Conservation (phyloP, 2,888 invertebrate genomes). For the Pristionchus entomophagus region DNA sequence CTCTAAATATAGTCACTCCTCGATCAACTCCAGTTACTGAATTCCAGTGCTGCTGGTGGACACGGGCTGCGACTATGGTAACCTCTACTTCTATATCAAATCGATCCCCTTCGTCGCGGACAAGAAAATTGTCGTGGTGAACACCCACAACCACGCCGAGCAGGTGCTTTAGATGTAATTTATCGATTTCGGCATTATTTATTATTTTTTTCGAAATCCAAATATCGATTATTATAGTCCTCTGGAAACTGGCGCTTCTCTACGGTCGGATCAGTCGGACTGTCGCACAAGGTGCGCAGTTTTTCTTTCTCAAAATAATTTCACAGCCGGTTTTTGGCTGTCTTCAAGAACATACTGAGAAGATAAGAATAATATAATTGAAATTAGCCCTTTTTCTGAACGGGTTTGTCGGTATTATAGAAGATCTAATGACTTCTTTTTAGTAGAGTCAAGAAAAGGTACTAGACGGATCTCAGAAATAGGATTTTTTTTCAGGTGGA, state of each 20-base stretch:
- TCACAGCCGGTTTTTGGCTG: too few species aligned
- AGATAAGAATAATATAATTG: too few species aligned
- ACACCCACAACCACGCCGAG: conserved; percentile 67
- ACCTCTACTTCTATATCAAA: conserved; percentile 62
- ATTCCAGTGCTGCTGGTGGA: conserved; percentile 64
- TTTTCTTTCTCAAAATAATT: neutral
- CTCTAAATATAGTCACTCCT: neutral
- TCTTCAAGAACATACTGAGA: too few species aligned
- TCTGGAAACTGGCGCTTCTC: conserved; percentile 66
- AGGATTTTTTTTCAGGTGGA: conserved; percentile 51
- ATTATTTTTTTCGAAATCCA: neutral
- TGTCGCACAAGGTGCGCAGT: conserved; percentile 52
- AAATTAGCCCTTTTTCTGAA: too few species aligned
- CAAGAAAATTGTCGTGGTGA: conserved; percentile 61
- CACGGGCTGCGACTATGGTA: conserved; percentile 65
- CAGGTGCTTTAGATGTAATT: conserved; percentile 51
- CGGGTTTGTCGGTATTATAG: too few species aligned
- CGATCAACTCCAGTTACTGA: neutral
- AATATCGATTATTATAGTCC: conserved; percentile 53
- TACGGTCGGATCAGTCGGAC: conserved; percentile 62
- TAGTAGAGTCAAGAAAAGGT: too few species aligned
- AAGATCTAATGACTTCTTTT: too few species aligned
- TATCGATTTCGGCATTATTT: neutral
- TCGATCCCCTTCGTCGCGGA: conserved; percentile 56
- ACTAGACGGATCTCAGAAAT: too few species aligned